A percentile compares a stretch with the other conserved stretches of the same genome.
These are phyloP conservation scores for Tenebrosternarchus preto DNA, from an alignment of 2,113 vertebrate species.

Conservation along the genomic window DNA sequence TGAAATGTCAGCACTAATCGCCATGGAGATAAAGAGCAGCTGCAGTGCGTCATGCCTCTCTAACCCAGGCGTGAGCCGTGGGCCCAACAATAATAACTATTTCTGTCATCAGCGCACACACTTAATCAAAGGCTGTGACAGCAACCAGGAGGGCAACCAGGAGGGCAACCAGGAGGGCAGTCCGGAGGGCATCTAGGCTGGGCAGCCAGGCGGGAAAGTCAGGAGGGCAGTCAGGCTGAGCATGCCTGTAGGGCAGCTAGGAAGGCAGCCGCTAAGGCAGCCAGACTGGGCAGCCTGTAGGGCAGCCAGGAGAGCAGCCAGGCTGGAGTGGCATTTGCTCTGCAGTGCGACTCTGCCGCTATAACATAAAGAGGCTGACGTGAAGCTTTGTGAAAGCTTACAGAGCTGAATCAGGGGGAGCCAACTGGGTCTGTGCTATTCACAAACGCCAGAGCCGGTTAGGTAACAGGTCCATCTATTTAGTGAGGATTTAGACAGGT, in stretches of 20 bases:
- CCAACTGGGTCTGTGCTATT: neutral
- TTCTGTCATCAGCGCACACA: conserved; percentile 29
- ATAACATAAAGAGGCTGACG: neutral
- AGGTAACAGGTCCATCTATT: neutral
- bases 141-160: neutral
- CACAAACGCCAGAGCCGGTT: neutral
- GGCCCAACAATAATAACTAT: conserved; percentile 42
- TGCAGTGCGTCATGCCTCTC: conserved; percentile 14
- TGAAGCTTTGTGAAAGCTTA: neutral
- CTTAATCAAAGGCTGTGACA: conserved; percentile 39
- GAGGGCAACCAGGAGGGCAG: no score
- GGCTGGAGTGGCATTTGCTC: conserved; percentile 16
- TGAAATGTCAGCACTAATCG: conserved; percentile 37
- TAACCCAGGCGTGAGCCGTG: neutral
- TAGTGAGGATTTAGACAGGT: neutral
- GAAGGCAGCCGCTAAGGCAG: no score
- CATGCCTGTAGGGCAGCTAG: no score
- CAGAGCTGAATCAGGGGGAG: neutral
- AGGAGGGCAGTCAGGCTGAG: no score
- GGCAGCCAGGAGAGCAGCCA: neutral
- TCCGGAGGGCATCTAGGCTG: no score
- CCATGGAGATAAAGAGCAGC: conserved; percentile 26
- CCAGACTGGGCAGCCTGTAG: neutral
- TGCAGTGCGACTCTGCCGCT: neutral
- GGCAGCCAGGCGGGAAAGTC: no score